Base-by-base conservation (phyloP, 2,888 invertebrate species). In the Stratiomys singularior region DNA sequence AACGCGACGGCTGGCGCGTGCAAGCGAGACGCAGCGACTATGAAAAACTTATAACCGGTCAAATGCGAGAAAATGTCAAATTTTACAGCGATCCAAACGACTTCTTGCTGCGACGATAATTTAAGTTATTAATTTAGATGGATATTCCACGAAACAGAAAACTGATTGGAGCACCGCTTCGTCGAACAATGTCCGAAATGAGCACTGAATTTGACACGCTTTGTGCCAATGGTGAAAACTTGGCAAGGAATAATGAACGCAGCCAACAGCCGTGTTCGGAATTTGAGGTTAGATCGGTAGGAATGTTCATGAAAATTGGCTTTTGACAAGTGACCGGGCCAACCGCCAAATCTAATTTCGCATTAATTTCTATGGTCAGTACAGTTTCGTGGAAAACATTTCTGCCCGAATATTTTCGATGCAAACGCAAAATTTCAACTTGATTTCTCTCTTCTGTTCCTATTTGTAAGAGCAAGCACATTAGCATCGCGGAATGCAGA, bases 1-100 rank as follows among this genome's bases (percentile, higher is more conserved):
- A 58, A 25, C 27, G 72, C n/a, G 58, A 72, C 28, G 72, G 72
- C 18, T 18, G n/a, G 21, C 2, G 21, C 7, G 74, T 44, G 56
- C 23, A 30, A 46, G 27, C 47, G 69, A 47, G 69, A 69, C 15
- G 69, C 47, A 46, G 23, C 15, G 7, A 46, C 13, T 15, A 23
- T 69, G 46, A 69, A 72, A 72, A 72, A 30, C 30, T n/a, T 28
- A 74, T 25, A 74, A 74, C 74, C 74, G 74, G 74, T 74, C 74
- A 74, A 74, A 74, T 74, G 11, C 15, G 74, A 25, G 37, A 18
- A 74, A 23, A 37, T 74, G 74, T 74, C 74, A 74, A 58, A 74
- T 56, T 69, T 30, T 23, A 37, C 15, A 27, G 30, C 25, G 9
- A 25, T 44, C 15, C 3, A 3, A 66, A 1, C 37, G 37, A 9